Evolutionary conservation across 2,797 vertebrate species (phyloP), one percentile per base, ranked within the genome.

Genomic region (Vespertilio murinus): DNA sequence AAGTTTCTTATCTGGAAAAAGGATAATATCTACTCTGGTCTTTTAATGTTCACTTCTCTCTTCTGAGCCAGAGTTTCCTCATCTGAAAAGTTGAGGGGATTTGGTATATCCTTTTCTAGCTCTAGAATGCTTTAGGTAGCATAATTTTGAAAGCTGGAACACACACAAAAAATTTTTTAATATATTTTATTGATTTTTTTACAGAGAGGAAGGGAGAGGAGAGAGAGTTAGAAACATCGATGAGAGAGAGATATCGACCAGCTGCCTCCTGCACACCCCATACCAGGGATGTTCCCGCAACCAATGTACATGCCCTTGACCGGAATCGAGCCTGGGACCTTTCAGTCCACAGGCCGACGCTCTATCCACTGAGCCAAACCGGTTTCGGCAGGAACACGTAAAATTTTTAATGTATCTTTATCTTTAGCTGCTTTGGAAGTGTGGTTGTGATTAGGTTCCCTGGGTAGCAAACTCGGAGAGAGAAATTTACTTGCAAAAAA

Each of bases 41-140:
- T 92, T 23, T 81, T 90, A 73, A 90, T 25, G 33, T 28, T 87
- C 54, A 92, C 16, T 65, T 90, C 35, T 20, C 38, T 94, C 59
- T 85, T 82, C 28, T 77, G n/a, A 92, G n/a, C 52, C 49, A 88
- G 61, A 69, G 16, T 96, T 96, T 95, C 33, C 30, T 95, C 17
- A 70, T 77, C 47, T 94, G 52, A 83, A 84, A 93, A 90, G 42
- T 59, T 84, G 20, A 82, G 9, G 22, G 6, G 4, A 10, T 54
- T 81, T 94, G 45, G 35, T 25, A 80, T 7, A 83, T 90, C 65
- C 59, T 90, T 93, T 85, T 88, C 47, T 89, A 75, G 81, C 22
- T 86, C 42, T 91, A 42, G 69, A 70, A 81, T 84, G n/a, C 28
- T 88, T 89, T 91, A n/a, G 7, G 47, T 92, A 42, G 74, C 35